These are phyloP conservation scores for Synanthedon tipuliformis DNA, from an alignment of 2,888 invertebrate species.

Conservation along the genomic window DNA sequence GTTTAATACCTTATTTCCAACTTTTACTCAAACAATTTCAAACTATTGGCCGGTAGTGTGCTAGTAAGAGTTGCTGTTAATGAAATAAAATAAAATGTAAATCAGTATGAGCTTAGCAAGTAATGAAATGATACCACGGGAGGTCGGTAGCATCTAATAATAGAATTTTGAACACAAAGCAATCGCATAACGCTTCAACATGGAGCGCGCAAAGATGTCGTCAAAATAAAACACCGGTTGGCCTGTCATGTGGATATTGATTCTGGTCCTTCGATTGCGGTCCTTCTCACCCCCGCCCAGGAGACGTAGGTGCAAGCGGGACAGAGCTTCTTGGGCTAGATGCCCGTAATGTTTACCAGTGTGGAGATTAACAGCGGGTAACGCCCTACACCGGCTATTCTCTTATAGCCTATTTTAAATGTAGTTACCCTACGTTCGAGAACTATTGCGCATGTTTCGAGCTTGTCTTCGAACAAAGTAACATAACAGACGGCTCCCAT, in stretches of 20 bases:
- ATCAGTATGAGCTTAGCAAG: too few relatives aligned
- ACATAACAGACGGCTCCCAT: too few relatives aligned
- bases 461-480: too few relatives aligned
- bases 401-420: background rate
- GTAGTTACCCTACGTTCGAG: background rate
- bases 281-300: constrained; percentile 2
- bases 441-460: too few relatives aligned
- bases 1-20: too few relatives aligned
- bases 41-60: too few relatives aligned
- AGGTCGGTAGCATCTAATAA: too few relatives aligned
- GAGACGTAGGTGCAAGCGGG: constrained; percentile 14
- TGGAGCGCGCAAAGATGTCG: constrained; percentile 33
- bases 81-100: too few relatives aligned
- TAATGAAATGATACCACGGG: too few relatives aligned
- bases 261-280: constrained; percentile 38
- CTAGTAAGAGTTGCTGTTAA: too few relatives aligned
- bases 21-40: too few relatives aligned
- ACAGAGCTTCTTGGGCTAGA: constrained; percentile 28
- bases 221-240: constrained; percentile 55
- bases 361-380: constrained; percentile 45
- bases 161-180: too few relatives aligned
- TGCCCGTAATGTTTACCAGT: constrained; percentile 38
- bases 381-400: constrained; percentile 25
- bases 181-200: background rate
- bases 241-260: constrained; percentile 57